These are phyloP conservation scores for Mythimna pallens DNA, from an alignment of 2,888 invertebrate species.

Conservation along the genomic window DNA sequence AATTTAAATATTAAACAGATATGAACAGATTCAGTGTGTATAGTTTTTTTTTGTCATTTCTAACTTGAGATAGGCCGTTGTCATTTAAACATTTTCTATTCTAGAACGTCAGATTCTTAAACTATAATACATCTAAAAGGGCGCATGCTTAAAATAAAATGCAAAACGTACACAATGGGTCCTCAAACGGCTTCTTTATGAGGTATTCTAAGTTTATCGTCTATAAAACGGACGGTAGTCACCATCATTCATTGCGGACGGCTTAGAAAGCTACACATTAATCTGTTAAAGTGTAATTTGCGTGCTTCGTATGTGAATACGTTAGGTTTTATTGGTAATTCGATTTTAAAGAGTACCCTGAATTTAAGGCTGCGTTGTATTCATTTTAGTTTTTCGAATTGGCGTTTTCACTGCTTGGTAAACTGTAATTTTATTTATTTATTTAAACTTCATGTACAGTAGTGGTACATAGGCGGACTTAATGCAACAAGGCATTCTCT, in stretches of 20 bases:
- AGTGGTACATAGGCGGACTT: too few species aligned
- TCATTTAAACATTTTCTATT: neutral
- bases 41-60: too few species aligned
- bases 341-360: constrained; percentile 42
- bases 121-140: constrained; percentile 27
- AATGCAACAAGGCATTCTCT: too few species aligned
- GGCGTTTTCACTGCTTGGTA: neutral
- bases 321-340: constrained; percentile 49
- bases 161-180: constrained; percentile 58
- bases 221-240: constrained; percentile 78
- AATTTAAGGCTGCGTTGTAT: neutral
- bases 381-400: neutral
- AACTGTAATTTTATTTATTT: too few species aligned
- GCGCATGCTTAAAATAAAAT: constrained; percentile 58
- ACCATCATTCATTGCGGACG: constrained; percentile 68
- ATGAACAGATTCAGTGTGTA: too few species aligned
- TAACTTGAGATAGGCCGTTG: too few species aligned
- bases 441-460: too few species aligned
- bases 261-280: constrained; percentile 65
- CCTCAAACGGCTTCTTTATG: constrained; percentile 51
- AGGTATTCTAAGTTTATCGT: constrained; percentile 74
- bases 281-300: constrained; percentile 65
- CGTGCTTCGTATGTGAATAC: constrained; percentile 45
- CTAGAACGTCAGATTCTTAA: constrained; percentile 1
- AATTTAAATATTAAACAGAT: too few species aligned